Conservation (phyloP, 2,888 invertebrate species). For the Cryptophagus acutangulus region DNA sequence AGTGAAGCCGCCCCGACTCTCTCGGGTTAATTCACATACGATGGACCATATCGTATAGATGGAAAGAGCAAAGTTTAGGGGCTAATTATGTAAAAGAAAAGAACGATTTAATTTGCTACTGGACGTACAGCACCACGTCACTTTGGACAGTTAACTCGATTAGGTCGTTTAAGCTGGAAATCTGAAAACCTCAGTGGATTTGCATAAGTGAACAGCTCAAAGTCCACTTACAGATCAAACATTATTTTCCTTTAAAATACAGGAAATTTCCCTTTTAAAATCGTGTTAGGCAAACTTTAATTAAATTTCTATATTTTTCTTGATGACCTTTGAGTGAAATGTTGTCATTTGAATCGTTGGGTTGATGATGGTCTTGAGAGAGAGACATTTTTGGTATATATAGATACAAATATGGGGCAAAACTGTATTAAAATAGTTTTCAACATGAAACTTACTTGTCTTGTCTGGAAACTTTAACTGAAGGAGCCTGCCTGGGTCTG, state of each 20-base stretch:
- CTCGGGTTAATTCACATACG: slow-evolving; percentile 42
- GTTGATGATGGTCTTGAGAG: too few relatives aligned
- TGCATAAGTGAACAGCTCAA: slow-evolving; percentile 30
- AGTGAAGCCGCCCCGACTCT: slow-evolving; percentile 41
- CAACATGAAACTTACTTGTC: too few relatives aligned
- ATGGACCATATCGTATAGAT: slow-evolving; percentile 25
- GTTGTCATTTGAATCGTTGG: too few relatives aligned
- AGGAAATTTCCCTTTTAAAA: too few relatives aligned
- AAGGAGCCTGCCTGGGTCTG: too few relatives aligned
- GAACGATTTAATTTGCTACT: slow-evolving; percentile 41
- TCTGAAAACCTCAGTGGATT: slow-evolving; percentile 38
- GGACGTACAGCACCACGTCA: slow-evolving; percentile 29
- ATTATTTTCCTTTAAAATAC: slow-evolving; percentile 7
- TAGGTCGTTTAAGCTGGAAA: slow-evolving; percentile 36
- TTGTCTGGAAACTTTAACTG: too few relatives aligned
- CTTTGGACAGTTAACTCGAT: slow-evolving; percentile 36
- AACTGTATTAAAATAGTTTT: too few relatives aligned
- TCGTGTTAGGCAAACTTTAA: too few relatives aligned
- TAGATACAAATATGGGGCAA: too few relatives aligned
- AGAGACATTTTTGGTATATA: too few relatives aligned
- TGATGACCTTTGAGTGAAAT: too few relatives aligned
- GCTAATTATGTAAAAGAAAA: slow-evolving; percentile 45
- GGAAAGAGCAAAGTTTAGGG: slow-evolving; percentile 42
- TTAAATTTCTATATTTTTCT: too few relatives aligned
- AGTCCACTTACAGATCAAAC: slow-evolving; percentile 16